These are phyloP conservation scores for Drosophila fulvimacula DNA, from an alignment of 2,888 invertebrate genomes.

Conservation along the genomic window DNA sequence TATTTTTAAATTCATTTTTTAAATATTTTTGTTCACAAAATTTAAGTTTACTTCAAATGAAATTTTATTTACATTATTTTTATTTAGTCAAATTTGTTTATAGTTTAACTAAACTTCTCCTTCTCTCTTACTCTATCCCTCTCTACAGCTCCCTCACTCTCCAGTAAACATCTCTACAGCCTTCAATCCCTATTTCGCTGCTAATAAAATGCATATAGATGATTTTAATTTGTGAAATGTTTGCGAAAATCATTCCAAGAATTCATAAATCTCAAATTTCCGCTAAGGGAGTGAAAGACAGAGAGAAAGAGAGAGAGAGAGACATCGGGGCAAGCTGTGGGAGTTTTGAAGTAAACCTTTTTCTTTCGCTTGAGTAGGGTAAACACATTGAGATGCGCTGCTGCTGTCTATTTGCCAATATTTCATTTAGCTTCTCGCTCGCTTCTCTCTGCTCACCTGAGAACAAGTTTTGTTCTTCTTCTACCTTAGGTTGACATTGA, in stretches of 20 bases:
- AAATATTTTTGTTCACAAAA: no score
- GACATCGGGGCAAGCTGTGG: constrained; percentile 8
- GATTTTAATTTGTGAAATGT: constrained; percentile 38
- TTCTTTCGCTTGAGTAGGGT: constrained; percentile 51
- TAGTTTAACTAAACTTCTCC: neutral
- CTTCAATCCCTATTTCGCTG: constrained; percentile 8
- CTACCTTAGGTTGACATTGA: constrained; percentile 63
- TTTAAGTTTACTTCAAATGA: no score
- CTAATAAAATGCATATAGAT: constrained; percentile 40
- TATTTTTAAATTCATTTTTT: neutral
- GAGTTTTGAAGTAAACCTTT: constrained; percentile 8
- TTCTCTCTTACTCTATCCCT: neutral
- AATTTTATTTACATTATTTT: neutral
- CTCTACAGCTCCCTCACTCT: neutral
- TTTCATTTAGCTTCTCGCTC: constrained; percentile 28
- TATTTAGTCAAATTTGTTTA: neutral
- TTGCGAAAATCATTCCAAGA: constrained; percentile 65
- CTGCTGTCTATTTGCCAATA: constrained; percentile 58
- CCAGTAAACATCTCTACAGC: neutral
- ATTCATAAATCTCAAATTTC: constrained; percentile 79
- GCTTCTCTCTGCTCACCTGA: constrained; percentile 4
- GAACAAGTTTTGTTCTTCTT: constrained; percentile 33
- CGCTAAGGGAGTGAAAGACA: constrained; percentile 19
- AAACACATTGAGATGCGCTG: constrained; percentile 13
- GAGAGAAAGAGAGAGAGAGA: neutral